phyloP scores from a whole-genome alignment of 2,797 vertebrate genomes.

The Mus caroli region DNA sequence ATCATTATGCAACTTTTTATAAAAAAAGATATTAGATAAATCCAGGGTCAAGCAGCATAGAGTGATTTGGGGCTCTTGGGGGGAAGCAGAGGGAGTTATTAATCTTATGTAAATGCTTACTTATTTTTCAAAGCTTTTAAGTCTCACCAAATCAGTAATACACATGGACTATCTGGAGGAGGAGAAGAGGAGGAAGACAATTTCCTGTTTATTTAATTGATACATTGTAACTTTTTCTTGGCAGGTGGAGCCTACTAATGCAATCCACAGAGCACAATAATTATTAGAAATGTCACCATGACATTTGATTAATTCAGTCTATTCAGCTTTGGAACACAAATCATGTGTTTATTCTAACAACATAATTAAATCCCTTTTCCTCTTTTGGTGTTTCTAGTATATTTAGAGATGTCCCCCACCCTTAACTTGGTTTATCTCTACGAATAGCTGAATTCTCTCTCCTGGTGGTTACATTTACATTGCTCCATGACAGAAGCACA shows the following conservation, averaged over 20 bases:
- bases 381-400: constrained; percentile 37
- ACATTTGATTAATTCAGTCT: constrained; percentile 86
- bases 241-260: constrained; percentile 80
- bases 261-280: constrained; percentile 80
- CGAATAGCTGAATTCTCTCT: neutral
- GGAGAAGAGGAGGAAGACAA: constrained; percentile 69
- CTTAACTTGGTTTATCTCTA: neutral
- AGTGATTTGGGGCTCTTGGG: constrained; percentile 60
- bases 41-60: constrained; percentile 76
- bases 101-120: constrained; percentile 66
- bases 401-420: neutral
- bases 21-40: constrained; percentile 75
- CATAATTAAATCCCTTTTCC: constrained; percentile 74
- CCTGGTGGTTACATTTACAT: neutral
- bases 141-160: neutral
- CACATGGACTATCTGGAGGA: constrained; percentile 56
- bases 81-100: constrained; percentile 34
- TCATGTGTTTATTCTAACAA: constrained; percentile 79
- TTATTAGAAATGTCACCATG: constrained; percentile 84
- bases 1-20: constrained; percentile 75
- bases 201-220: constrained; percentile 87
- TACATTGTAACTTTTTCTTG: constrained; percentile 83
- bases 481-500: neutral
- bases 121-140: constrained; percentile 54
- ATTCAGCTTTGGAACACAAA: constrained; percentile 83